Base-by-base conservation (phyloP, 2,888 invertebrate species). In the Agrotis segetum region DNA sequence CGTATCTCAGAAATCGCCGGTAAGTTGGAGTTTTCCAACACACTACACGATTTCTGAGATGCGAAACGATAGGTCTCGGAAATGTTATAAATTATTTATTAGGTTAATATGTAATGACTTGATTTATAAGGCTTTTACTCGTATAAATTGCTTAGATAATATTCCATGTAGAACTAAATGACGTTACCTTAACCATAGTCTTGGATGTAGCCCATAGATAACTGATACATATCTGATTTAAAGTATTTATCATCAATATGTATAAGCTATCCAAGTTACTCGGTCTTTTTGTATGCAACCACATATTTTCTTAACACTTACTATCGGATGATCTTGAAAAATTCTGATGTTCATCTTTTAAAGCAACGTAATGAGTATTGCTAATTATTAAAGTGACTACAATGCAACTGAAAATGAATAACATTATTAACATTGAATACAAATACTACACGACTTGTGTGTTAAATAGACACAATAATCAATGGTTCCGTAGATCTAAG, bases 301-400 rank as follows among this genome's bases (percentile, higher is more conserved):
- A 21, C n/a, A 21, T 21, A 13, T 46, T 19, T 44, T 52, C 17
- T 29, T 9, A 67, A 34, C 19, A 5, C 29, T 24, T 1, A 19
- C 40, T 19, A 40, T 13, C 34, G 47, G 52, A 63, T 55, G 44
- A 29, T 29, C 3, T 58, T 34, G 11, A 46, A 67, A 17, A 50
- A 55, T 40, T 24, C 50, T 17, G 11, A 19, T 34, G 13, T 56
- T 74, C 16, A 2, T 13, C 21, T 56, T 56, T 75, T 46, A 75
- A 21, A 66, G 44, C 56, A 50, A 66, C 29, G 29, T 44, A n/a
- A 24, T 40, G 13, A 49, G 24, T n/a, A 13, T 13, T 29, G 16
- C 7, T 75, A 66, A 74, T 71, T 74, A 74, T 71, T 74, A 74
- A 40, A 21, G 13, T 52, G 63, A 24, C 40, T 53, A 46, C 53